Base-by-base conservation (phyloP, 2,113 vertebrate species). In the Gopherus flavomarginatus region DNA sequence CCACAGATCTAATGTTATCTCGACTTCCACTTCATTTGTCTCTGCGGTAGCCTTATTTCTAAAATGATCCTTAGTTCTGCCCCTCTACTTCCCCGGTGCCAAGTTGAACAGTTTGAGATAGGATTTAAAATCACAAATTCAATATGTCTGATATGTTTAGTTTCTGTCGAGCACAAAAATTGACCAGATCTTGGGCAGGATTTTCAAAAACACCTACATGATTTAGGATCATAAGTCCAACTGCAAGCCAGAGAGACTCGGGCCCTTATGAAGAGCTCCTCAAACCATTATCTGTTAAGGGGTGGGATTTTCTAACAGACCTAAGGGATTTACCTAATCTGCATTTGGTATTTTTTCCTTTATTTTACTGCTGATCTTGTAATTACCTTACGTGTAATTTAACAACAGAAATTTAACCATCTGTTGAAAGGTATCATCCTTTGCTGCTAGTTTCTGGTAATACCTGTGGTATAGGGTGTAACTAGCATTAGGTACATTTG, bases 71-170 rank as follows among this genome's bases (percentile, higher is more conserved):
- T 85, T 72, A 57, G 88, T 94, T 90, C 47, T 10, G 4, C 17
- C 44, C 49, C 17, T 29, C 12, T 6, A 14, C 14, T 29, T 12
- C 3, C 7, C 13, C 5, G 91, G 84, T 95, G 90, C 83, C 81
- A 89, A 75, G 72, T 89, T 97, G 91, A 85, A 92, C 82, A 94
- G 84, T 85, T 93, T 93, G 86, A 86, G 79, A 81, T 81, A 92
- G 38, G 31, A 90, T 79, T 91, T 90, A 89, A 96, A 85, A 96
- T 92, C 91, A 90, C 83, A 86, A 75, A 89, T 94, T 96, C 88
- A 87, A 91, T 84, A 77, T 94, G 85, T 86, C 92, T 90, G 81
- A 90, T 49, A 69, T 94, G 87, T 83, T 95, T 96, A 96, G 83
- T 84, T 83, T 96, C 62, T 75, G 88, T 81, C 81, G 87, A 87